Evolutionary conservation across 2,888 invertebrate genomes (phyloP).

Genomic region (Copidosoma aretas): DNA sequence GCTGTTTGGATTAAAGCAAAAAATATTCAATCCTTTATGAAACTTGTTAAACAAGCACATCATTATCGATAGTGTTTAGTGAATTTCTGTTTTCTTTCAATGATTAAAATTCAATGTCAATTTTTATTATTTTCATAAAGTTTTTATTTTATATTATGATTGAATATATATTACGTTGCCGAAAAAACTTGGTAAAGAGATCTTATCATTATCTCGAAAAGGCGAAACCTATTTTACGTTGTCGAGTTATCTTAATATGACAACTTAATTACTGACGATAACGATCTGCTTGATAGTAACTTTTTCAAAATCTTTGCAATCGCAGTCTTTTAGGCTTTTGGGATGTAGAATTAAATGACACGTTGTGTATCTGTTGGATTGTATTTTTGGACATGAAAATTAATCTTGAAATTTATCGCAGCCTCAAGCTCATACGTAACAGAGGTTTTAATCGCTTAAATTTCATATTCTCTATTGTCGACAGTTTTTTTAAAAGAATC

Average conservation of each 20-base stretch:
- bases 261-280: constrained; percentile 1
- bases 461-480: constrained; percentile 59
- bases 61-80: background rate
- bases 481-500: constrained; percentile 61
- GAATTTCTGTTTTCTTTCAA: no score
- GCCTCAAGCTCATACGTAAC: constrained; percentile 29
- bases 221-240: background rate
- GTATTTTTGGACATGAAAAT: constrained; percentile 31
- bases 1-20: constrained; percentile 12
- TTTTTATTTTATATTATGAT: background rate
- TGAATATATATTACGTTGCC: background rate
- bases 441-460: constrained; percentile 50
- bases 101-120: no score
- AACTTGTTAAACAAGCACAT: background rate
- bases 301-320: constrained; percentile 18
- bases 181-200: background rate
- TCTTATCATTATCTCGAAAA: no score
- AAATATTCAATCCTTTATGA: background rate
- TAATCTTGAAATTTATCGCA: constrained; percentile 28
- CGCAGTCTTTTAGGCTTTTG: constrained; percentile 29
- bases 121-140: background rate
- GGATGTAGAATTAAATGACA: constrained; percentile 26
- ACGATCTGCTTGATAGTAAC: constrained; percentile 11
- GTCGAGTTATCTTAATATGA: no score
- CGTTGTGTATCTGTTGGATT: constrained; percentile 15